phyloP scores from a whole-genome alignment of 2,888 invertebrate species.

The Bimastos eiseni region DNA sequence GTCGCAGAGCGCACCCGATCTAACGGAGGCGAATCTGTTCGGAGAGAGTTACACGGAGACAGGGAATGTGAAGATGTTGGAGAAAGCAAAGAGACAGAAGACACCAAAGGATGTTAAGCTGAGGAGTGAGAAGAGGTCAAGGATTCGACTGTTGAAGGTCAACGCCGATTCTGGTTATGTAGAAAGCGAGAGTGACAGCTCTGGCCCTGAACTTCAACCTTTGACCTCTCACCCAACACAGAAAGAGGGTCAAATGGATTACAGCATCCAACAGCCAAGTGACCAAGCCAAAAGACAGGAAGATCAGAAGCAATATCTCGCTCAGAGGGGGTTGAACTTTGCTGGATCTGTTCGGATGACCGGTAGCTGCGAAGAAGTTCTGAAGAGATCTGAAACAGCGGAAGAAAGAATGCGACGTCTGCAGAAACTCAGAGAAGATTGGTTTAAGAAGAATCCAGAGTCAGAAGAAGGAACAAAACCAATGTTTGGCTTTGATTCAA shows the following conservation, averaged over 20 bases:
- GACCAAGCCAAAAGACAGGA: not conserved
- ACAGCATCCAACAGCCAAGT: not conserved
- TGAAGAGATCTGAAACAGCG: constrained; percentile 20
- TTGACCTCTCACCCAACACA: not conserved
- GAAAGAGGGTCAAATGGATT: not conserved
- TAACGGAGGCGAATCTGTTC: constrained; percentile 43
- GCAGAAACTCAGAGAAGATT: constrained; percentile 26
- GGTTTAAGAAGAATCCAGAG: not conserved
- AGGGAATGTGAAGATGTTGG: not conserved
- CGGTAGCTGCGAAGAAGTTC: not conserved
- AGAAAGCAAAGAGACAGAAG: constrained; percentile 33
- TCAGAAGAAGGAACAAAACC: not conserved
- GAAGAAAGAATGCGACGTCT: constrained; percentile 21
- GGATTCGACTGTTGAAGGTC: constrained; percentile 31
- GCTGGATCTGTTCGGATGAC: not conserved
- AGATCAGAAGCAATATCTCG: not conserved
- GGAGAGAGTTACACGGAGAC: constrained; percentile 27
- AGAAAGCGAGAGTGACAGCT: constrained; percentile 41
- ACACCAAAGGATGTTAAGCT: constrained; percentile 48
- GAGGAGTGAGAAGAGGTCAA: constrained; percentile 44
- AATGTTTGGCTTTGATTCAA: not conserved
- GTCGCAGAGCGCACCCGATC: constrained; percentile 54
- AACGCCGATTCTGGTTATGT: constrained; percentile 37
- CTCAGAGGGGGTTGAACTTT: not conserved
- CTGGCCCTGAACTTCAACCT: constrained; percentile 31